Conservation (phyloP, 2,113 vertebrate species). For the Melozone crissalis region DNA sequence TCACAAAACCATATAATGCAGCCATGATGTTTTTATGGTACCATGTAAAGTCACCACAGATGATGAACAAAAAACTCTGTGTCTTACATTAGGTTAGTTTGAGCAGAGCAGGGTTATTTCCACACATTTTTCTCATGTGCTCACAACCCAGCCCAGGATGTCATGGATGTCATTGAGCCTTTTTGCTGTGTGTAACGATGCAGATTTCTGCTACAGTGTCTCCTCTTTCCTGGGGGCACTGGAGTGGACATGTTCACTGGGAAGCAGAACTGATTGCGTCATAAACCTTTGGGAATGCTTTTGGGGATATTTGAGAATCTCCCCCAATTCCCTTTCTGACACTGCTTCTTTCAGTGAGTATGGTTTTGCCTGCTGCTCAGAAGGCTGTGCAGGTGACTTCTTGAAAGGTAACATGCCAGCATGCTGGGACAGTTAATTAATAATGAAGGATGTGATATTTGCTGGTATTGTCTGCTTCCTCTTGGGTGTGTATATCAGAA, state of each 20-base stretch:
- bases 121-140: neutral
- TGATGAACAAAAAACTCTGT: neutral
- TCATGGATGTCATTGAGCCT: neutral
- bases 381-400: neutral
- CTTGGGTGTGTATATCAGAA: neutral
- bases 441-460: neutral
- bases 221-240: neutral
- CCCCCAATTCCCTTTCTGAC: rapidly evolving
- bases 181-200: neutral
- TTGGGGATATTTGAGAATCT: neutral
- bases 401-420: neutral
- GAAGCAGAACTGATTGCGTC: neutral
- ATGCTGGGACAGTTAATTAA: neutral
- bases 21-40: neutral
- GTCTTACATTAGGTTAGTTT: neutral
- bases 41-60: neutral
- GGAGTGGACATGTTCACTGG: neutral
- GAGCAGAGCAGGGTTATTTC: neutral
- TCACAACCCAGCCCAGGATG: neutral
- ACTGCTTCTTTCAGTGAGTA: neutral
- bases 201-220: neutral
- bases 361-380: neutral
- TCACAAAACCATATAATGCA: neutral
- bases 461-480: neutral
- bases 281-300: neutral